Conservation (phyloP, 2,113 vertebrate species). For the Xenotilapia flavipinnis region DNA sequence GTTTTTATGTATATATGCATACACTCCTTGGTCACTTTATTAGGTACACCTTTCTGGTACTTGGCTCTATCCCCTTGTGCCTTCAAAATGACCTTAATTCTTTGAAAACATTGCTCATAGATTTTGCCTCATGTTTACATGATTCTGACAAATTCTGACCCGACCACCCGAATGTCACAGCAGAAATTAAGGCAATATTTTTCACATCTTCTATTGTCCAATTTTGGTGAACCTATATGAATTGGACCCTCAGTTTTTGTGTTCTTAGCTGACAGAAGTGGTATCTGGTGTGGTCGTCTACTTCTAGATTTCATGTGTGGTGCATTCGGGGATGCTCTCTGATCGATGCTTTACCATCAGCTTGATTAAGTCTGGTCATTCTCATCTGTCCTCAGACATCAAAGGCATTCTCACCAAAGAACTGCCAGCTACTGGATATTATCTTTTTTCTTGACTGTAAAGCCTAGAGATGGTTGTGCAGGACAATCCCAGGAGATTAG, state of each 20-base stretch:
- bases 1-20: not conserved
- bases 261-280: not conserved
- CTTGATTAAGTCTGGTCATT: not conserved
- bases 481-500: not conserved
- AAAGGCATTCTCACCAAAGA: not conserved
- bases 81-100: accelerated
- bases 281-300: accelerated
- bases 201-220: not conserved
- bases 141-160: not conserved
- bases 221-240: not conserved
- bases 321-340: not conserved
- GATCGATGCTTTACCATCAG: accelerated
- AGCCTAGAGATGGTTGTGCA: not conserved
- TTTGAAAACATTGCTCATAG: not conserved
- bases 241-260: not conserved
- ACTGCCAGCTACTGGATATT: not conserved
- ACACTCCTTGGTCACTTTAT: not conserved
- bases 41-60: not conserved
- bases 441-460: not conserved
- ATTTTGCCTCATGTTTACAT: not conserved
- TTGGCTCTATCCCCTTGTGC: accelerated
- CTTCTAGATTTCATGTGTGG: not conserved
- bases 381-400: not conserved
- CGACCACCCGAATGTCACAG: accelerated
- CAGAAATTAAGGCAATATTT: not conserved